Evolutionary conservation across 2,888 invertebrate genomes (phyloP), one percentile per base, ranked within the genome.

Genomic region (Lutraria lutraria): DNA sequence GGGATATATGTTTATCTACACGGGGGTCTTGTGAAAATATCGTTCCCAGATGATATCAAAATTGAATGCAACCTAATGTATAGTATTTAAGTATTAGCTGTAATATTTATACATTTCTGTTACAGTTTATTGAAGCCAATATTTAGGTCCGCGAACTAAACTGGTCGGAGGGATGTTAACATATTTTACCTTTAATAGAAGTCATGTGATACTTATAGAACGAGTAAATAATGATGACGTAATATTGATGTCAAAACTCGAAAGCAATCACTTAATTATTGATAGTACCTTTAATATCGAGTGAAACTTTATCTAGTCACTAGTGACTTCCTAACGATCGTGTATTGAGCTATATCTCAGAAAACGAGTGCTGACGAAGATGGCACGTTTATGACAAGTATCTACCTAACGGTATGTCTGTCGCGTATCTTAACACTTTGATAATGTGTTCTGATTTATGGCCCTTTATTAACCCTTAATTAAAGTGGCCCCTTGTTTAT

Each of bases 361-460:
- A 0, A 68, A 2, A 8, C n/a, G 63, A 25, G 63, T 25, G 25
- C 63, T 21, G 63, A 12, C 29, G 76, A 76, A 34, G 31, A 34
- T 76, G 76, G 29, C 76, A 76, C 76, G 0, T 76, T 34, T 76
- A 76, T 76, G 31, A 76, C 76, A 76, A 76, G 34, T 16, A 13
- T 16, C 34, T 34, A 16, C 31, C 76, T 76, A 76, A 19, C 76
- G 19, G 31, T 13, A n/a, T 76, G 16, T 76, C 76, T 31, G 29
- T 76, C 4, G 34, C 19, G 31, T 76, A 76, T n/a, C 76, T 34
- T 76, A 16, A 25, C 31, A 34, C 76, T 76, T 76, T 34, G 85
- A 85, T 85, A 85, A 76, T 56, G 31, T 6, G 12, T 13, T 19
- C 79, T 85, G 85, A 85, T 80, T 80, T 80, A 85, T 79, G 63